Conservation (phyloP, 2,888 invertebrate genomes). For the Eubasilissa splendida region DNA sequence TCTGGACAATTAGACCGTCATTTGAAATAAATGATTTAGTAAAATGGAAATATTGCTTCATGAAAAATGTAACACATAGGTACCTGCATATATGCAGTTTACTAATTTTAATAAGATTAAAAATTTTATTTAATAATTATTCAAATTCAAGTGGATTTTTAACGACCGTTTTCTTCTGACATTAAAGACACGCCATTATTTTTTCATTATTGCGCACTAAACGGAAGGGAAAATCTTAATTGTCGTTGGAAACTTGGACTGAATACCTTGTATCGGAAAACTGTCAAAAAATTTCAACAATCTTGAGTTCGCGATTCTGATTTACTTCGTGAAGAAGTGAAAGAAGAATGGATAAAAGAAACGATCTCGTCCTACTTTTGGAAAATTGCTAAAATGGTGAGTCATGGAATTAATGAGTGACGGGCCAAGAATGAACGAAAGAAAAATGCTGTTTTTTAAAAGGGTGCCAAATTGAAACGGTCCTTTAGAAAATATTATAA, state of each 20-base stretch:
- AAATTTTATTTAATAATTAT: too few species aligned
- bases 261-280: constrained; percentile 36
- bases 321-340: constrained; percentile 2
- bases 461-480: neutral
- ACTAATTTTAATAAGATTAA: too few species aligned
- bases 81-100: too few species aligned
- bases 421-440: neutral
- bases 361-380: neutral
- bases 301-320: neutral
- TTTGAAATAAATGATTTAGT: too few species aligned
- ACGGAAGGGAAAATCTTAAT: constrained; percentile 15
- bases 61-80: too few species aligned
- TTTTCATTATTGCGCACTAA: constrained; percentile 1
- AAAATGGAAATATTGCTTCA: too few species aligned
- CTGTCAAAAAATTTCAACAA: constrained; percentile 34
- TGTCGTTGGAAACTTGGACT: constrained; percentile 10
- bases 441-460: neutral
- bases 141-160: too few species aligned
- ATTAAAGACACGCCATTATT: too few species aligned
- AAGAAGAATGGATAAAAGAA: constrained; percentile 10
- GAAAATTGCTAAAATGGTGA: too few species aligned
- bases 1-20: too few species aligned
- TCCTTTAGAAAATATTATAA: constrained; percentile 7
- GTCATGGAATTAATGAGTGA: constrained; percentile 21
- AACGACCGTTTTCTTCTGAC: too few species aligned